Evolutionary conservation across 1,140 invertebrate genomes (phyloP), one percentile per base, ranked within the genome.

Genomic region (Vanessa atalanta): DNA sequence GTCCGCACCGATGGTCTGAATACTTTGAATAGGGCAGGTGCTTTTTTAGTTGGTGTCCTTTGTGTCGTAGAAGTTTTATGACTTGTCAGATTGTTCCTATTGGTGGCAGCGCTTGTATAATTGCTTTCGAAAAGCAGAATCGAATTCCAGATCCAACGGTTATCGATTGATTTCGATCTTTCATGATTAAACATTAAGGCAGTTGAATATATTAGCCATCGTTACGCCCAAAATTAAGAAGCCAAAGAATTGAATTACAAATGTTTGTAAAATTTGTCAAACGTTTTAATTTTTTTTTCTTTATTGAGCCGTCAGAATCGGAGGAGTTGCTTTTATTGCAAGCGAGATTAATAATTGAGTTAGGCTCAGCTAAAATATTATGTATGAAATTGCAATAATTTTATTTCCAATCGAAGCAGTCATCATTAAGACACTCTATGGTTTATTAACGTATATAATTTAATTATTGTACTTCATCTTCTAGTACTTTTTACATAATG

Each of bases 11-110:
- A 79, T 84, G 81, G 73, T 77, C 74, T 66, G 78, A 80, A 81
- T 82, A 76, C 79, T 79, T 72, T 79, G 76, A 83, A 85, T 82
- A 84, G 81, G 77, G 57, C 74, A 77, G 69, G 70, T 70, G 61
- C 47, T 70, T 70, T 76, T 78, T 78, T 72, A 64, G 65, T 79
- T 65, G 60, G 69, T 64, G 64, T 73, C 74, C 76, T 76, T 76
- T 79, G 71, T 67, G 55, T 70, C 50, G 65, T 64, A 69, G 68
- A 61, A 73, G 71, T 76, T 76, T 71, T 68, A 76, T 74, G 72
- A 79, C 51, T 73, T 79, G 77, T 79, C 68, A 76, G 64, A 73
- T 76, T 70, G 66, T 57, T 72, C 65, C 70, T 72, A 51, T 63
- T 65, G 48, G 65, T 72, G 53, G 60, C 37, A 31, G 47, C 16